Base-by-base conservation (phyloP, 2,113 vertebrate species). In the Stigmatopora nigra region DNA sequence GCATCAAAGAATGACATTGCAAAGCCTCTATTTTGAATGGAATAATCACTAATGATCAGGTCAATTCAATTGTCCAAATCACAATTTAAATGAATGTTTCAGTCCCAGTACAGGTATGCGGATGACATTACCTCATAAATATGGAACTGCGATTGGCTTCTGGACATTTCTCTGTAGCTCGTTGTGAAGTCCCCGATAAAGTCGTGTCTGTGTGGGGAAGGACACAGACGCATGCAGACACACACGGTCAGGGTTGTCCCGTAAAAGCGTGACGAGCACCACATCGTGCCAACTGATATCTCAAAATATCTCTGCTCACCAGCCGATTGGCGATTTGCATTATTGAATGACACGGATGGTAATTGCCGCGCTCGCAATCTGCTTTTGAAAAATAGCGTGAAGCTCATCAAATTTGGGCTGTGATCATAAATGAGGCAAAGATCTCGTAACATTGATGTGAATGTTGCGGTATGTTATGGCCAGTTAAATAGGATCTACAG, bases 161-260 rank as follows among this genome's bases (percentile, higher is more conserved):
- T 92, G 0, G 93, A 95, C 84, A 99, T 82, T 84, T 99, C 95
- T 77, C 94, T 93, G 87, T 98, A 99, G 84, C 95, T 98, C 78
- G 96, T 99, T 80, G 93, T 96, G 90, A 99, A 99, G 88, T 99
- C 94, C 12, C 97, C 97, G 0, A 99, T 99, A 75, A 96, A 99
- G 88, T 99, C 97, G 70, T 99, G 97, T 71, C 97, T 99, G 77
- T 57, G 82, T 63, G 69, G 71, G 66, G 19, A 58, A 59, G 52
- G 14, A 41, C 38, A 60, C 57, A 6, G 36, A 38, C 16, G n/a
- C 15, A 10, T 15, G 36, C 55, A 8, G 6, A 31, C 12, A 31
- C 22, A 2, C 22, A 15, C 53, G 7, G n/a, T 41, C 36, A 60
- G 19, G 1, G 35, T 44, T 60, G 41, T n/a, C n/a, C 10, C 20